These are phyloP conservation scores for Brachyopa scutellaris DNA, from an alignment of 2,888 invertebrate species.

Conservation along the genomic window DNA sequence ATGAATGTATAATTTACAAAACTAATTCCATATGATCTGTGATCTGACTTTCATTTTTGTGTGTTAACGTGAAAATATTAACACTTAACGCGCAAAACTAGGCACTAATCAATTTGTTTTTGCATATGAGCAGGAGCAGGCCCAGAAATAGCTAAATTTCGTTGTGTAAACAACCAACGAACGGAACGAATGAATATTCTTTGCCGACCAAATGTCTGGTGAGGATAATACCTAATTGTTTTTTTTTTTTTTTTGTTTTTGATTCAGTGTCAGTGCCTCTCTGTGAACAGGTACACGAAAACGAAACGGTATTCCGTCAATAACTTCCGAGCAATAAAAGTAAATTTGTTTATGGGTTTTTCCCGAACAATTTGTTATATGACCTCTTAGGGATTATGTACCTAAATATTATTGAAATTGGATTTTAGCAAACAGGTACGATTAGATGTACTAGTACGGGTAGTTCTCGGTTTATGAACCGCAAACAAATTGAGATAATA, in stretches of 20 bases:
- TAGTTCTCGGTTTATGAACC: slow-evolving; percentile 49
- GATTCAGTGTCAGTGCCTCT: slow-evolving; percentile 27
- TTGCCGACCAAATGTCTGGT: slow-evolving; percentile 57
- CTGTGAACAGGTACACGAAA: slow-evolving; percentile 40
- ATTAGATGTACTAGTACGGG: background rate
- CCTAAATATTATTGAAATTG: slow-evolving; percentile 58
- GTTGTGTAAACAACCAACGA: slow-evolving; percentile 40
- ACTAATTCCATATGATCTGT: background rate
- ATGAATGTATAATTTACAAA: background rate
- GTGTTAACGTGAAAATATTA: background rate
- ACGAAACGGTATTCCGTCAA: slow-evolving; percentile 47
- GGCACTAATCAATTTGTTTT: slow-evolving; percentile 58
- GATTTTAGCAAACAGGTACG: slow-evolving; percentile 53
- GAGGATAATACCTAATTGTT: background rate
- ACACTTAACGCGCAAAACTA: slow-evolving; percentile 3
- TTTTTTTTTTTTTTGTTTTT: too few species aligned
- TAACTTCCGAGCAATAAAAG: slow-evolving; percentile 66
- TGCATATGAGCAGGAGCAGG: slow-evolving; percentile 15
- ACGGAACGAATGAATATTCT: background rate
- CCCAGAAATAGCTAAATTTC: slow-evolving; percentile 8
- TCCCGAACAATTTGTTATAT: slow-evolving; percentile 60
- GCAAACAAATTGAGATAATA: slow-evolving; percentile 66
- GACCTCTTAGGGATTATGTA: slow-evolving; percentile 43
- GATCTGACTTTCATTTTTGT: slow-evolving; percentile 1
- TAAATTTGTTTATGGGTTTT: slow-evolving; percentile 71